These are phyloP conservation scores for Ambastaia sidthimunki DNA, from an alignment of 2,797 vertebrate species.

Conservation along the genomic window DNA sequence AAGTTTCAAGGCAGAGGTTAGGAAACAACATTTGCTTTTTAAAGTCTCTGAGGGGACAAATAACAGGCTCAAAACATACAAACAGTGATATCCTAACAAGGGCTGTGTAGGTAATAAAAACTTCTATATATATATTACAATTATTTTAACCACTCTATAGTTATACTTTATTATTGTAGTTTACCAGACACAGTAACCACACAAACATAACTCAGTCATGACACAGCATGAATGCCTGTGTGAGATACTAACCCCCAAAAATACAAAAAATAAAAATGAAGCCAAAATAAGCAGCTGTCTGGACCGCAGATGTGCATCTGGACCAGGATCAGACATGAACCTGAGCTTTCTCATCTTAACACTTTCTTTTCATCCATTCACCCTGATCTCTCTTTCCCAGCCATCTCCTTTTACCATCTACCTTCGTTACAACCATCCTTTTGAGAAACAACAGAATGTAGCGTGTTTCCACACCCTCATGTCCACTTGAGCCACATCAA, in stretches of 20 bases:
- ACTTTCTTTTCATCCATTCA: slow-evolving; percentile 51
- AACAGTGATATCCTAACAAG: neutral
- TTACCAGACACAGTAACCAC: neutral
- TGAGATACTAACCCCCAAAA: slow-evolving; percentile 4
- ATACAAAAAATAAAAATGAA: slow-evolving; percentile 43
- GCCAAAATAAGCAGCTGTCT: slow-evolving; percentile 59
- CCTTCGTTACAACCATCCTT: neutral
- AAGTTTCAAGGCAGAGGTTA: slow-evolving; percentile 28
- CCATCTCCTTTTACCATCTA: slow-evolving; percentile 8
- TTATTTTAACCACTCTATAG: neutral
- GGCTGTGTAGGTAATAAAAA: no score
- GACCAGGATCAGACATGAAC: slow-evolving; percentile 65
- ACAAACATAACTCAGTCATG: no score
- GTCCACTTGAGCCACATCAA: slow-evolving; percentile 19
- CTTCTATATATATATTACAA: no score
- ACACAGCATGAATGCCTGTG: neutral
- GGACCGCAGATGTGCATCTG: slow-evolving; percentile 75
- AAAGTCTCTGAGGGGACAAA: slow-evolving; percentile 1
- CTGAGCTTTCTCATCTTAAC: slow-evolving; percentile 61
- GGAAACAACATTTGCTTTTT: slow-evolving; percentile 11
- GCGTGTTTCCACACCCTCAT: neutral
- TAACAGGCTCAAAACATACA: neutral
- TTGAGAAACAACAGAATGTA: no score
- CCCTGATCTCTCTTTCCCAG: neutral
- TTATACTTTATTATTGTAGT: neutral